Base-by-base conservation (phyloP, 2,888 invertebrate genomes). In the Brachyopa scutellaris region DNA sequence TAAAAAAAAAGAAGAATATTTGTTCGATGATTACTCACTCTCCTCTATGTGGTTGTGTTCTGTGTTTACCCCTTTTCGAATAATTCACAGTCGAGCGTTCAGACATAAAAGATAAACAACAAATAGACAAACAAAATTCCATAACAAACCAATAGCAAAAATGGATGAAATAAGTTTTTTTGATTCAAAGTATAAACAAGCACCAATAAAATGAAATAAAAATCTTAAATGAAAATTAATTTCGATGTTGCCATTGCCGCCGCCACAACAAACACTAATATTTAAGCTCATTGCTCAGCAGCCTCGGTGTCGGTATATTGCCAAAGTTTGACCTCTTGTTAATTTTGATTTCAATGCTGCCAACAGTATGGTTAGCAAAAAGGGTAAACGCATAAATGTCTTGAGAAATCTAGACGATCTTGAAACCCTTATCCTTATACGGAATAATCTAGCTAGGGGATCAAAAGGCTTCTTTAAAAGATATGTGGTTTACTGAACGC, bases 241-340 rank as follows among this genome's bases (percentile, higher is more conserved):
- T 33, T 62, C 21, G 47, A 47, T 23, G 62, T 21, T 23, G 8
- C 29, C 19, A 31, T 5, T 36, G 17, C 8, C 7, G 67, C 57
- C 59, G 51, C 67, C 67, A 67, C 40, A 76, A 76, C 74, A 76
- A 59, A 67, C 42, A 76, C 42, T 67, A 33, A 59, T 64, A 7
- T 31, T 51, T n/a, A 42, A 55, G 31, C 53, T 38, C 45, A 38
- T 6, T 13, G 40, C 9, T 26, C n/a, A 15, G 23, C 17, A 26
- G 26, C 17, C 2, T 40, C 40, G 47, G 26, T 42, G 45, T 45
- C 15, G 17, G 17, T 17, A 36, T 42, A 51, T 74, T 67, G 67
- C 33, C 13, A 67, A 76, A 59, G 51, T 45, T 61, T 21, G 51
- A 76, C 59, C 59, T 62, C 62, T 38, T 47, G 55, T n/a, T 55